Evolutionary conservation across 2,888 invertebrate genomes (phyloP), one percentile per base, ranked within the genome.

Genomic region (Neoscelio sp.): DNA sequence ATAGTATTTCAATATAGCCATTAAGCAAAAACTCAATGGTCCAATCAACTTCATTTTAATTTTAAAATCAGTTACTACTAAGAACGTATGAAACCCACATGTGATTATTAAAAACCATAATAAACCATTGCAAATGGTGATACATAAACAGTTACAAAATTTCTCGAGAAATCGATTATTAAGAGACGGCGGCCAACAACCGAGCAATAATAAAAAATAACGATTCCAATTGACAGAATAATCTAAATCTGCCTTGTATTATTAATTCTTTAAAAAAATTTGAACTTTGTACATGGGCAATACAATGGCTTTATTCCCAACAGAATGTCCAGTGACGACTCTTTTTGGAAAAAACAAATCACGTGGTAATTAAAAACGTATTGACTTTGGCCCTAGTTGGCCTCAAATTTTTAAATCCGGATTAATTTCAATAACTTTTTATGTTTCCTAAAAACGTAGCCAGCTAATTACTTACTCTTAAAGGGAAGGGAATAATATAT

Each of bases 181-280:
- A 0, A 8, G 0, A 0, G 15, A 8, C 0, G 68, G 5, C 0
- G 88, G 87, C 88, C 88, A 88, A 18, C 81, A 77, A 0, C 88
- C 88, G n/a, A 88, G 78, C 0, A 85, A 71, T 7, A 81, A 83
- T 0, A 88, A 50, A 3, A 88, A 78, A 82, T 84, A 87, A 5
- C 86, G 86, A 30, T 85, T 88, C 74, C 87, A 56, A n/a, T 83
- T 80, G 0, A 87, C 65, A 7, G 87, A 87, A 58, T 86, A 86
- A 4, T 58, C 26, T 18, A 70, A 2, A 30, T 70, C 68, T 15
- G n/a, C 2, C 10, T 58, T 10, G n/a, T 70, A 68, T 3, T n/a
- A 6, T 1, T 33, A 8, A 15, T 67, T 67, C 23, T 28, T 6
- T n/a, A 23, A 30, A 52, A 54, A 54, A 12, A 33, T 2, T 52